These are phyloP conservation scores for Drosophila meridionalis DNA, from an alignment of 2,888 invertebrate genomes.

Conservation along the genomic window DNA sequence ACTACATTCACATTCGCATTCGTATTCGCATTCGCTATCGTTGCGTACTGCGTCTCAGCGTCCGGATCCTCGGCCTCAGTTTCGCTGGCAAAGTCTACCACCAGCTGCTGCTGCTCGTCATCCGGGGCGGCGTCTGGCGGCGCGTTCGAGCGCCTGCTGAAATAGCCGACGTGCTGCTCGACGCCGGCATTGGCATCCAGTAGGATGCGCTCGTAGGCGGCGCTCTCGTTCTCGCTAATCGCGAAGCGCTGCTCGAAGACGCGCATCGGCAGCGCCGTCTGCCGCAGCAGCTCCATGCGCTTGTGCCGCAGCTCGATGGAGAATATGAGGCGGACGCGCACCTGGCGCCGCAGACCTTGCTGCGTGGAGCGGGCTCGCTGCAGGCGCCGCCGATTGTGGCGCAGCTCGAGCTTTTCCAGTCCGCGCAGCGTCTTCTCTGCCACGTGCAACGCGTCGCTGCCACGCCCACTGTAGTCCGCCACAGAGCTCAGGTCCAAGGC, in stretches of 20 bases:
- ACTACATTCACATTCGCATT: conserved; percentile 25
- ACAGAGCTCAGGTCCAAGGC: conserved; percentile 74
- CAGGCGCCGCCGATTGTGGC: conserved; percentile 82
- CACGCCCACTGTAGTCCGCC: conserved; percentile 72
- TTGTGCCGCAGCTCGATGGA: conserved; percentile 87
- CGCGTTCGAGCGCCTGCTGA: conserved; percentile 57
- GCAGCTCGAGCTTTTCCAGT: conserved; percentile 81
- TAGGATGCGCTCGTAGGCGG: conserved; percentile 79
- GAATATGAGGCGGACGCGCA: conserved; percentile 89
- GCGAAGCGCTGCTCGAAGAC: conserved; percentile 80
- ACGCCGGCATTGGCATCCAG: conserved; percentile 75
- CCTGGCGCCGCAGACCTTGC: conserved; percentile 85
- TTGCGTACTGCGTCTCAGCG: conserved; percentile 62
- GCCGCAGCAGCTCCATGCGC: conserved; percentile 83
- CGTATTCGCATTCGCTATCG: conserved; percentile 43
- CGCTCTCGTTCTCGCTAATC: conserved; percentile 72
- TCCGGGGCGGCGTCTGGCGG: conserved; percentile 4
- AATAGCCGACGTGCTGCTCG: conserved; percentile 83
- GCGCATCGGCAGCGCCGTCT: conserved; percentile 76
- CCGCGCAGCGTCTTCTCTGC: conserved; percentile 71
- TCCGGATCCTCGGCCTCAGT: conserved; percentile 56
- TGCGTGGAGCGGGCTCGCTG: conserved; percentile 81
- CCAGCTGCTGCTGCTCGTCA: conserved; percentile 59
- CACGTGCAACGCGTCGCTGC: conserved; percentile 18
- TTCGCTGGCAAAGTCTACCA: conserved; percentile 71